phyloP scores from a whole-genome alignment of 2,113 vertebrate species.

The Fulica atra region DNA sequence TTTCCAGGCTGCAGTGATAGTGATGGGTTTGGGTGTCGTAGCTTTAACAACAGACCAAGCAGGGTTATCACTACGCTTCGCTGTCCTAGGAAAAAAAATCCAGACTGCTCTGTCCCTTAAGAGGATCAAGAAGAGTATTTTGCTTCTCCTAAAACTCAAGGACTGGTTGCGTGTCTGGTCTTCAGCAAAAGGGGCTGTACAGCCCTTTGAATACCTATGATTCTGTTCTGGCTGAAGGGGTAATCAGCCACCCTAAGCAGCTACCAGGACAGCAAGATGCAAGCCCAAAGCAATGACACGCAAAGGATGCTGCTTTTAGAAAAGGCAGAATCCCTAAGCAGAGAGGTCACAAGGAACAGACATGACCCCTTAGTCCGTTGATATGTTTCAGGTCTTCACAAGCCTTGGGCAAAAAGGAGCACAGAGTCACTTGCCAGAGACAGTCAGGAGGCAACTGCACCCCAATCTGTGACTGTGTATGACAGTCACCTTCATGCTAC shows the following conservation, averaged over 20 bases:
- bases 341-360: not conserved
- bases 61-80: not conserved
- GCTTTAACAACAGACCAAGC: not conserved
- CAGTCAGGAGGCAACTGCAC: not conserved
- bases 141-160: not conserved
- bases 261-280: not conserved
- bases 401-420: not conserved
- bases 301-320: not conserved
- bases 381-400: not conserved
- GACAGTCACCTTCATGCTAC: not conserved
- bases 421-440: not conserved
- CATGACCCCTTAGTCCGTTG: not conserved
- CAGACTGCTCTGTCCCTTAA: too few relatives aligned
- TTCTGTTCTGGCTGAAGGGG: not conserved
- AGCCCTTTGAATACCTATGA: not conserved
- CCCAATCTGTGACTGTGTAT: not conserved
- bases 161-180: not conserved
- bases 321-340: not conserved
- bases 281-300: not conserved
- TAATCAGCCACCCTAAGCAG: not conserved
- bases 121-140: not conserved
- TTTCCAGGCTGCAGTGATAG: not conserved
- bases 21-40: not conserved
- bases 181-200: not conserved
- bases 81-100: not conserved